phyloP scores from a whole-genome alignment of 2,113 vertebrate genomes.

The Platysteira castanea region DNA sequence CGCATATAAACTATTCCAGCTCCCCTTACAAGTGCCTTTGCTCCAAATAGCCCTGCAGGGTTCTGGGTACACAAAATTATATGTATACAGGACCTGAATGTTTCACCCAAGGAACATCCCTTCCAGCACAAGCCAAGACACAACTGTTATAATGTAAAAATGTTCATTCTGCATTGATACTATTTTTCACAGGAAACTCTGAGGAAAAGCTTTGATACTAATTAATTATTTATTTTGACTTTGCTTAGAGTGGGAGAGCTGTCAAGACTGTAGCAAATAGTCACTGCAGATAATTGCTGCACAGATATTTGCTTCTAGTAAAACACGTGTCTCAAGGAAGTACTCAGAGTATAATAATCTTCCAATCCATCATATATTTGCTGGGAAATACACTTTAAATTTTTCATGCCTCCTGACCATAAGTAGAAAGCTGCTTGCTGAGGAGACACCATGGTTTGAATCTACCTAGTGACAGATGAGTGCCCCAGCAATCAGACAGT shows the following conservation, averaged over 20 bases:
- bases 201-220: neutral
- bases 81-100: neutral
- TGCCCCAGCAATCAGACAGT: neutral
- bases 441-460: neutral
- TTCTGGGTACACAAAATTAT: neutral
- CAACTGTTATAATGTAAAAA: neutral
- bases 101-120: neutral
- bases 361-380: neutral
- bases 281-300: neutral
- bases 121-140: neutral
- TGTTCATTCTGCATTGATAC: neutral
- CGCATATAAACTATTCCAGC: neutral
- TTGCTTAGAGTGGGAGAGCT: neutral
- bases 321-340: neutral
- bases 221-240: neutral
- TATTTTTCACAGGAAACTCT: neutral
- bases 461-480: neutral
- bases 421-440: neutral
- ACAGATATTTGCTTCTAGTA: neutral
- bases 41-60: neutral
- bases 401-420: neutral
- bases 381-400: neutral
- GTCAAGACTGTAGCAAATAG: neutral
- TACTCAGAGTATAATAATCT: neutral
- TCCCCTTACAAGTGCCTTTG: neutral